A percentile compares a stretch with the other conserved stretches of the same genome.
Conservation (phyloP, 2,888 invertebrate species). For the Luffia ferchaultella region DNA sequence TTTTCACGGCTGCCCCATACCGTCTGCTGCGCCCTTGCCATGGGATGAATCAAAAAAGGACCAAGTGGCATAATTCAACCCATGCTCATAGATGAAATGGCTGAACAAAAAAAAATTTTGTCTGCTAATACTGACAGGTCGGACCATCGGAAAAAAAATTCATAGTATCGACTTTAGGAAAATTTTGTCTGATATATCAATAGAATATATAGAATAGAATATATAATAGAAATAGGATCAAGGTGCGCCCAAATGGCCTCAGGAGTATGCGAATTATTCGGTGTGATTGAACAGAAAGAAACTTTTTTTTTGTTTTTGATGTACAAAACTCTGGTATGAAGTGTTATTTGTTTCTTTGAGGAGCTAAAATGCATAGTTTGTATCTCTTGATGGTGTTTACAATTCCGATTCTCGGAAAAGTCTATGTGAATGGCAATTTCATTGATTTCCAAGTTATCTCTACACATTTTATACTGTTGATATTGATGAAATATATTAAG, state of each 20-base stretch:
- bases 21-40: conserved; percentile 11
- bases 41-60: conserved; percentile 11
- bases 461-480: conserved; percentile 9
- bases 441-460: neutral
- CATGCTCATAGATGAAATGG: conserved; percentile 8
- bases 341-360: conserved; percentile 11
- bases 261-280: conserved; percentile 11
- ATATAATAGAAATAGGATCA: conserved; percentile 12
- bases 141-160: conserved; percentile 8
- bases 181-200: conserved; percentile 9
- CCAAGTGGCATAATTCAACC: conserved; percentile 11
- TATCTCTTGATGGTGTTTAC: conserved; percentile 8
- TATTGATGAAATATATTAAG: conserved; percentile 7
- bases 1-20: conserved; percentile 13
- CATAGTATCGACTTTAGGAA: conserved; percentile 8
- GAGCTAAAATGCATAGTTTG: conserved; percentile 11
- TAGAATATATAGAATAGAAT: too few species aligned
- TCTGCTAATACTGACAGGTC: conserved; percentile 7
- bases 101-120: conserved; percentile 11
- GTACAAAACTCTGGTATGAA: conserved; percentile 15
- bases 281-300: conserved; percentile 15
- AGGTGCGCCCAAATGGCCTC: conserved; percentile 17
- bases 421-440: conserved; percentile 1
- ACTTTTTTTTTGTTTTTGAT: conserved; percentile 8
- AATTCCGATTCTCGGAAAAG: conserved; percentile 7